A percentile compares a stretch with the other conserved stretches of the same genome.
Evolutionary conservation across 2,797 vertebrate genomes (phyloP).

Genomic region (Liparis tanakae): DNA sequence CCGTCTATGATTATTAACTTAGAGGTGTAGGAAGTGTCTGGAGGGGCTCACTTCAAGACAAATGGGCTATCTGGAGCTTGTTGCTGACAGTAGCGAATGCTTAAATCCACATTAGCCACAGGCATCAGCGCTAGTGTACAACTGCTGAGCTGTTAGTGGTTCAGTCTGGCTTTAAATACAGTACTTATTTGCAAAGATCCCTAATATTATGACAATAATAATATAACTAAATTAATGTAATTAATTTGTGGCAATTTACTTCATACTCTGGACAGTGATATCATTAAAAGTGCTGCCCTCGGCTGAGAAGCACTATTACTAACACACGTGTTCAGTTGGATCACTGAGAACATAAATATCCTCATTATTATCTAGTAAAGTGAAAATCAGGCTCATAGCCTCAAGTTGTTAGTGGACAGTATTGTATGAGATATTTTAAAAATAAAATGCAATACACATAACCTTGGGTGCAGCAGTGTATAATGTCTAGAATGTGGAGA

Average conservation of each 20-base stretch:
- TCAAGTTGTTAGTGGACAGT: constrained; percentile 38
- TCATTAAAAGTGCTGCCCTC: constrained; percentile 21
- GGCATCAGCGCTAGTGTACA: constrained; percentile 51
- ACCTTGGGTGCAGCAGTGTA: constrained; percentile 25
- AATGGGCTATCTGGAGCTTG: constrained; percentile 57
- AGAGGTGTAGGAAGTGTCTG: constrained; percentile 57
- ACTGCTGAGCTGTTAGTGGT: constrained; percentile 59
- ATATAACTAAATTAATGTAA: constrained; percentile 54
- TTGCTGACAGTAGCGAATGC: constrained; percentile 63
- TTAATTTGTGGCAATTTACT: constrained; percentile 59
- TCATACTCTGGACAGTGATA: constrained; percentile 22
- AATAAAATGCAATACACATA: constrained; percentile 33
- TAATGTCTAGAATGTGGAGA: constrained; percentile 30
- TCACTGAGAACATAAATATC: constrained; percentile 43
- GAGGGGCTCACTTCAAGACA: constrained; percentile 65
- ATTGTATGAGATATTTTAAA: constrained; percentile 40
- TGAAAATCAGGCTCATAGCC: constrained; percentile 49
- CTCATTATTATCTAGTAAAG: constrained; percentile 58
- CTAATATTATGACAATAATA: constrained; percentile 42
- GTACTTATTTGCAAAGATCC: constrained; percentile 44
- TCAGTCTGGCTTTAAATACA: constrained; percentile 44
- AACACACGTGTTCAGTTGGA: constrained; percentile 20
- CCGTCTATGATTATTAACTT: constrained; percentile 69
- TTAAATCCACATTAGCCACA: constrained; percentile 71
- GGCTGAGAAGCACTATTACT: constrained; percentile 9